Conservation (phyloP, 2,797 vertebrate species). For the Coilia nasus region DNA sequence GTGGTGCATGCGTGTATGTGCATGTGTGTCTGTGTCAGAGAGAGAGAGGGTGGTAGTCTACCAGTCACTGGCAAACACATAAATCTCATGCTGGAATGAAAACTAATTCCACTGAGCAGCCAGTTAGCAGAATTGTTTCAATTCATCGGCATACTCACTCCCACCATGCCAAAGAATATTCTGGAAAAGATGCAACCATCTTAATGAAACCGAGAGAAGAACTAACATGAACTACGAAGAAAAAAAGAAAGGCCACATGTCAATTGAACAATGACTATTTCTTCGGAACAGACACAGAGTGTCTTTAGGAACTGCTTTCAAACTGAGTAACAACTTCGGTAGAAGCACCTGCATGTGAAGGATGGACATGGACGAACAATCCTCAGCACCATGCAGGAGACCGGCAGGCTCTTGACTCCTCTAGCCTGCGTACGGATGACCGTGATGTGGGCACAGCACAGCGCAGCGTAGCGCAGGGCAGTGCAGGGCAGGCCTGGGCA, state of each 20-base stretch:
- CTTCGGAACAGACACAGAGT: neutral
- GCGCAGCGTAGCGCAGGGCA: too few species aligned
- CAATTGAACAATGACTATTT: neutral
- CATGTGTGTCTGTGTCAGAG: neutral
- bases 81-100: constrained; percentile 67
- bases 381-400: too few species aligned
- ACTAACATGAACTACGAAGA: neutral
- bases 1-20: constrained; percentile 46
- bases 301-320: neutral
- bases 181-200: neutral
- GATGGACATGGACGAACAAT: too few species aligned
- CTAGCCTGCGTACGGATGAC: neutral
- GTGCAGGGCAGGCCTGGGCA: neutral
- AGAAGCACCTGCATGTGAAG: too few species aligned
- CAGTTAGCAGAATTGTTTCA: constrained; percentile 63
- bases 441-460: neutral
- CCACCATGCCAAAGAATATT: neutral
- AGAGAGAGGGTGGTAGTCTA: constrained; percentile 46
- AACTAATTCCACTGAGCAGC: constrained; percentile 63
- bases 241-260: neutral
- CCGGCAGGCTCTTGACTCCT: neutral
- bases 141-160: constrained; percentile 68
- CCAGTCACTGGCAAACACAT: constrained; percentile 65
- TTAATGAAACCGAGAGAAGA: neutral
- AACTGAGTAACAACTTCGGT: neutral